These are phyloP conservation scores for Rhingia campestris DNA, from an alignment of 2,888 invertebrate genomes.

Conservation along the genomic window DNA sequence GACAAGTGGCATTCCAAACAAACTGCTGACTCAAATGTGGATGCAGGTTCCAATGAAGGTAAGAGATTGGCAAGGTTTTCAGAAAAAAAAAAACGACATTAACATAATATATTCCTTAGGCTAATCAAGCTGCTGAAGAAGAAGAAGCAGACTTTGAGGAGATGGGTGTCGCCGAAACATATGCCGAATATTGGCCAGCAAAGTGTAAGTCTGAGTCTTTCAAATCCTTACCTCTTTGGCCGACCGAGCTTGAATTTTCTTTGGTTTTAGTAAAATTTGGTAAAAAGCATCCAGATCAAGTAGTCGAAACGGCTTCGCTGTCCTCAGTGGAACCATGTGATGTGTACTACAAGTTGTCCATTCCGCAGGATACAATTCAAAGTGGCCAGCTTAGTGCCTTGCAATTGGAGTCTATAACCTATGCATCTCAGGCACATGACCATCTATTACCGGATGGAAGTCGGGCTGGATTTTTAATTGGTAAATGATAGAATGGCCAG, in stretches of 20 bases:
- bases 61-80: not conserved
- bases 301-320: conserved; percentile 98
- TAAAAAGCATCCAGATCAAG: conserved; percentile 98
- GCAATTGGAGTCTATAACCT: conserved; percentile 98
- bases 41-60: conserved; percentile 84
- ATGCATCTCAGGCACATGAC: conserved; percentile 98
- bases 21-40: conserved; percentile 86
- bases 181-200: conserved; percentile 98
- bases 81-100: not conserved
- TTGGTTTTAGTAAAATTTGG: conserved; percentile 91
- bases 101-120: conserved; percentile 16
- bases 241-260: no score
- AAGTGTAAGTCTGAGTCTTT: conserved; percentile 87
- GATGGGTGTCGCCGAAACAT: conserved; percentile 98
- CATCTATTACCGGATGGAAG: conserved; percentile 93
- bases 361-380: conserved; percentile 93
- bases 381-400: conserved; percentile 95
- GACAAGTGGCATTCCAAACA: conserved; percentile 83
- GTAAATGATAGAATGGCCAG: conserved; percentile 81
- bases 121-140: conserved; percentile 84
- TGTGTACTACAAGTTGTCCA: conserved; percentile 92
- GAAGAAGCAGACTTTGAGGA: conserved; percentile 96
- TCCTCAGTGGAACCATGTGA: conserved; percentile 97
- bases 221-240: not conserved
- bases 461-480: conserved; percentile 97